These are phyloP conservation scores for Catocala fraxini DNA, from an alignment of 2,888 invertebrate species.

Conservation along the genomic window DNA sequence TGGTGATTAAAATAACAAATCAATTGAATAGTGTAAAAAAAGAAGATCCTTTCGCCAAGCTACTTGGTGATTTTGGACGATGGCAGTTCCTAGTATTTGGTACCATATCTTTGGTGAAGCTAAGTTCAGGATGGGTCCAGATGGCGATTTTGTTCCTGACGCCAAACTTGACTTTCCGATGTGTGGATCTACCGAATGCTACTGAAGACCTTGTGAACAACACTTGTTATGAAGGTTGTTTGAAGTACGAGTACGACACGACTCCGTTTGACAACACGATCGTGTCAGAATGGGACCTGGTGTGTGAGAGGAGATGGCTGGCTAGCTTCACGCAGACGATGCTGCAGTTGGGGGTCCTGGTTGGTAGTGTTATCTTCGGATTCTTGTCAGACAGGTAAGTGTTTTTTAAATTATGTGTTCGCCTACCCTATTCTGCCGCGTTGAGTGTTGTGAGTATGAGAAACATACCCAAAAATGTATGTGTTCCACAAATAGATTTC, in stretches of 20 bases:
- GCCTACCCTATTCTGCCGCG: too few species aligned
- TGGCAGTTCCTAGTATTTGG: slow-evolving; percentile 91
- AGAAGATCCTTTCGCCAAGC: slow-evolving; percentile 71
- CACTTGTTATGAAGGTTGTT: slow-evolving; percentile 86
- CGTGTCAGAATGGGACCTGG: slow-evolving; percentile 91
- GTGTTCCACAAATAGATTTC: too few species aligned
- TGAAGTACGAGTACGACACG: slow-evolving; percentile 87
- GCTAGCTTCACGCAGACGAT: slow-evolving; percentile 91
- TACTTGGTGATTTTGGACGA: slow-evolving; percentile 86
- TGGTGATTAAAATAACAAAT: slow-evolving; percentile 62
- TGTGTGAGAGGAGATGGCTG: slow-evolving; percentile 89
- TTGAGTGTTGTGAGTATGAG: too few species aligned
- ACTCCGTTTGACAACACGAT: slow-evolving; percentile 90
- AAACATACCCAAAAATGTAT: too few species aligned
- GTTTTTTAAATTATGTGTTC: background rate
- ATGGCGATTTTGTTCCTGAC: slow-evolving; percentile 92
- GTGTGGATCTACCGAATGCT: slow-evolving; percentile 69
- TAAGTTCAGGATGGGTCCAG: slow-evolving; percentile 93
- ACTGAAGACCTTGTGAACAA: slow-evolving; percentile 59
- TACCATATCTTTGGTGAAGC: slow-evolving; percentile 90
- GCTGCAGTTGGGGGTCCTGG: slow-evolving; percentile 91
- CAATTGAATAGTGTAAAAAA: slow-evolving; percentile 51
- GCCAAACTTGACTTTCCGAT: slow-evolving; percentile 87
- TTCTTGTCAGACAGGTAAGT: slow-evolving; percentile 91
- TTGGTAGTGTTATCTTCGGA: slow-evolving; percentile 92